Evolutionary conservation across 2,113 vertebrate species (phyloP).

Genomic region (Recurvirostra avosetta): DNA sequence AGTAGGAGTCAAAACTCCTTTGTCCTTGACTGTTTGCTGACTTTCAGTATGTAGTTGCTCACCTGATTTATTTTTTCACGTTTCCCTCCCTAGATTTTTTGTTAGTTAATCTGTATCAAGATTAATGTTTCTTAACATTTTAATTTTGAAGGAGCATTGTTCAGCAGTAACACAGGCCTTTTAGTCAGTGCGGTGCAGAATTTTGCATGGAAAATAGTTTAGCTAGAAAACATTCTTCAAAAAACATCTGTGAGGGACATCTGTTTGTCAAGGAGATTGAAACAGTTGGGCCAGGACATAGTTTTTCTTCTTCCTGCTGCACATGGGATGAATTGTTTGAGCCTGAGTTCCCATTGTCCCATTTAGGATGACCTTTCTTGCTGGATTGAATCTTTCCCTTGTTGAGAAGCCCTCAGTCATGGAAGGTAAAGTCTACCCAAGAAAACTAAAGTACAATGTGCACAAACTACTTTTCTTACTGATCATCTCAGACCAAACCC

Average conservation of each 20-base stretch:
- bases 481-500: background rate
- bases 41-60: background rate
- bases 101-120: background rate
- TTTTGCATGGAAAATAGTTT: background rate
- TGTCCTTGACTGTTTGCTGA: background rate
- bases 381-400: background rate
- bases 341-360: background rate
- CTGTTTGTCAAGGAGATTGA: background rate
- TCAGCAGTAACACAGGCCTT: background rate
- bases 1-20: background rate
- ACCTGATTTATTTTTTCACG: background rate
- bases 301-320: background rate
- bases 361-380: background rate
- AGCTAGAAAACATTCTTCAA: background rate
- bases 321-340: background rate
- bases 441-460: background rate
- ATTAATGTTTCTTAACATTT: background rate
- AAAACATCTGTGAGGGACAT: background rate
- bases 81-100: background rate
- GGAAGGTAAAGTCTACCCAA: background rate
- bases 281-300: background rate
- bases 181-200: background rate
- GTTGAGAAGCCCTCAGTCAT: background rate
- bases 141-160: background rate
- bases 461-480: background rate